Base-by-base conservation (phyloP, 2,113 vertebrate genomes). In the Chiloscyllium plagiosum region DNA sequence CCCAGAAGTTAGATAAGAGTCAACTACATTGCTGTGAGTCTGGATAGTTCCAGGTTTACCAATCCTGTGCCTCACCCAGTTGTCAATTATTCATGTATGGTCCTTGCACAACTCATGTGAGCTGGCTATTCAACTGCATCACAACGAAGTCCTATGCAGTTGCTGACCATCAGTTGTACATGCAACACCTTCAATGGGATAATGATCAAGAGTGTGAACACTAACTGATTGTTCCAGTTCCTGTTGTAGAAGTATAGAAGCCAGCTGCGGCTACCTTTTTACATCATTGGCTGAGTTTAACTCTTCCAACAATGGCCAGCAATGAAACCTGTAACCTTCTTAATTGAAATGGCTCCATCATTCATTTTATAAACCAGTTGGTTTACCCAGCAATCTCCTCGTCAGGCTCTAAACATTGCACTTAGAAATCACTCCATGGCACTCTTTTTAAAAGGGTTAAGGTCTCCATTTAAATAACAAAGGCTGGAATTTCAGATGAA, bases 381-480 rank as follows among this genome's bases (percentile, higher is more conserved):
- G 52, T 26, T 13, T 1, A 61, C 33, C 87, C 29, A 52, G 50
- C 86, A 56, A 56, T 22, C 13, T 90, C 52, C 26, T 19, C 33
- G 26, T 90, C 15, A n/a, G 87, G 26, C 50, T 61, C 3, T 29
- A 6, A 61, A 90, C 29, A 19, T 12, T 33, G 87, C 1, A 13
- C 12, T 5, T 93, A 66, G 13, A 37, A 92, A 66, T 65, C 3
- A 66, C 89, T 65, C 61, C 17, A 17, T 65, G 33, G 24, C 20
- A 37, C 37, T 93, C 66, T 37, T 37, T 93, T 37, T 42, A 68
- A 93, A 93, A 68, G 61, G 33, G 89, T 93, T 68, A 93, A 93
- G 66, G 61, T 93, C 8, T n/a, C 89, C 4, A 33, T 93, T 93
- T 42, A 93, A 93, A 66, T 93, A 66, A 68, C 89, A 93, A 93